Percentiles rank a stretch among this genome's conserved stretches.
These are phyloP conservation scores for Pardosa pseudoannulata DNA, from an alignment of 2,888 invertebrate species.

Conservation along the genomic window DNA sequence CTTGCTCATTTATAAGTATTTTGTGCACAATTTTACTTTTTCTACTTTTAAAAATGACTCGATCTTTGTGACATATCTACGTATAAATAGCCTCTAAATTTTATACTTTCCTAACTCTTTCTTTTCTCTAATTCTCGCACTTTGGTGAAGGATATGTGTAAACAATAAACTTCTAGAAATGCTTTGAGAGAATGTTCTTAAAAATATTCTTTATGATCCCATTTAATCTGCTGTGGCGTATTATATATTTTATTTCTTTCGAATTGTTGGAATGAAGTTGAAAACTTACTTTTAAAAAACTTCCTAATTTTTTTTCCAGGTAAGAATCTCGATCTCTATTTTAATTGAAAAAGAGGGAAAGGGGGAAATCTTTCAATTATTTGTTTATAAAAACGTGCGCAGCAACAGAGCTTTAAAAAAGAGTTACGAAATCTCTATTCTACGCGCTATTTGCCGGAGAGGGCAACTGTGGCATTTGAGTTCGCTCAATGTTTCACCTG, in stretches of 20 bases:
- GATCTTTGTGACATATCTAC: not conserved
- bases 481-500: conserved; percentile 15
- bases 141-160: not conserved
- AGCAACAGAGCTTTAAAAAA: not conserved
- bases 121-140: not conserved
- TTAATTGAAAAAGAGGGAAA: not conserved
- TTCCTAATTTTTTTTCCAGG: not conserved
- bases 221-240: too few relatives aligned
- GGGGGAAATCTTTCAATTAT: not conserved
- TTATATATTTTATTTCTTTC: too few relatives aligned
- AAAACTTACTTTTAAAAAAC: not conserved
- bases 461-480: conserved; percentile 15
- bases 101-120: not conserved
- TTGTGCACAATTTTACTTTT: too few relatives aligned
- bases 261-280: too few relatives aligned
- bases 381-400: conserved; percentile 11
- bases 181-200: not conserved
- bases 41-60: too few relatives aligned
- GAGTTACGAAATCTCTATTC: conserved; percentile 3
- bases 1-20: not conserved
- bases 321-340: not conserved
- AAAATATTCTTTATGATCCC: not conserved
- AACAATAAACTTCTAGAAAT: not conserved
- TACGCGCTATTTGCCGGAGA: conserved; percentile 13
- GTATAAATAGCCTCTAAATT: not conserved